Percentiles rank a stretch among this genome's conserved stretches.
Conservation (phyloP, 1,140 invertebrate genomes). For the Drosophila miranda region DNA sequence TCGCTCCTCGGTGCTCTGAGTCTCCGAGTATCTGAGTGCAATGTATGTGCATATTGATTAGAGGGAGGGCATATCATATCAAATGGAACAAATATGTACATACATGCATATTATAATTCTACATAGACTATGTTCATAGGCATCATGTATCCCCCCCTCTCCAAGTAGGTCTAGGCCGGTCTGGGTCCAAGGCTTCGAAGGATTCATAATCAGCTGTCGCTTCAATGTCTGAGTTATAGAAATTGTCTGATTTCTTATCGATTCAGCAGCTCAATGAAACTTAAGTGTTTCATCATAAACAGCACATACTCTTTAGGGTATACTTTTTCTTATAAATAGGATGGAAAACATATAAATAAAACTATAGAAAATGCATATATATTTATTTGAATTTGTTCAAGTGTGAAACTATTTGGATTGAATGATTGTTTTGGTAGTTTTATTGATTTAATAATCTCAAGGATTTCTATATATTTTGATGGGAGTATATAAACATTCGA, state of each 20-base stretch:
- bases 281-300: constrained; percentile 13
- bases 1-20: constrained; percentile 9
- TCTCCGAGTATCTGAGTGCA: constrained; percentile 34
- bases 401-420: neutral
- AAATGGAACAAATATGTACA: constrained; percentile 13
- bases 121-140: neutral
- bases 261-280: neutral
- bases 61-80: constrained; percentile 35
- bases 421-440: neutral
- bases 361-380: too few relatives aligned
- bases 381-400: neutral
- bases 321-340: neutral
- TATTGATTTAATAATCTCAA: neutral
- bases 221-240: neutral
- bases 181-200: constrained; percentile 6
- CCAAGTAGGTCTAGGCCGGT: constrained; percentile 1
- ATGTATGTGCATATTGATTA: constrained; percentile 74
- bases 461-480: too few relatives aligned
- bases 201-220: constrained; percentile 19
- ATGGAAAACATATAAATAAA: neutral
- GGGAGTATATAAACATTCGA: neutral
- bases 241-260: constrained; percentile 20
- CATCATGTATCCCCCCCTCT: neutral
- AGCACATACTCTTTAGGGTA: constrained; percentile 10
- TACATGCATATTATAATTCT: neutral